Evolutionary conservation across 2,888 invertebrate species (phyloP).

Genomic region (Dexiosoma caninum): DNA sequence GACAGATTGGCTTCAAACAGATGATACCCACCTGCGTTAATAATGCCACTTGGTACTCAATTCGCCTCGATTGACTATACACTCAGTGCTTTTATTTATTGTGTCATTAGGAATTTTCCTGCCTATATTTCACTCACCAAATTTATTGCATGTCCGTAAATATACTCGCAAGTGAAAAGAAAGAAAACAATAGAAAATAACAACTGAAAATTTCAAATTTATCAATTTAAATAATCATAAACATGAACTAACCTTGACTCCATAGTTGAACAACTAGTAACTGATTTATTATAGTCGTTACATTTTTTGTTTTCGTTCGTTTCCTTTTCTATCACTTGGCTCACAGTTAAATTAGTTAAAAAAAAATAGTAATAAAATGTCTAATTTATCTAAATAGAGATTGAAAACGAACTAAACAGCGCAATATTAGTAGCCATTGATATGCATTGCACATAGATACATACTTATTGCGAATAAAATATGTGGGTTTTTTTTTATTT

Average conservation of each 20-base stretch:
- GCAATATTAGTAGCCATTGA: constrained; percentile 25
- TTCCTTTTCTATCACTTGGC: not conserved
- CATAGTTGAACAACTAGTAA: constrained; percentile 1
- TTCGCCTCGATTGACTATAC: too few species aligned
- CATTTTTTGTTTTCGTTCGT: not conserved
- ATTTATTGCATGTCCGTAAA: not conserved
- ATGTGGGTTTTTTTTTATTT: constrained; percentile 11
- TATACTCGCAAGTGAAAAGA: too few species aligned
- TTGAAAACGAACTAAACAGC: constrained; percentile 31
- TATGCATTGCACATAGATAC: constrained; percentile 28
- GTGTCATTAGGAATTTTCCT: not conserved
- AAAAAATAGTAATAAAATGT: constrained; percentile 3
- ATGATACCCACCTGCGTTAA: too few species aligned
- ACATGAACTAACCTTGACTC: constrained; percentile 44
- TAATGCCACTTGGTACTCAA: too few species aligned
- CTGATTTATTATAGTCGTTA: not conserved
- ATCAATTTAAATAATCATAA: constrained; percentile 23
- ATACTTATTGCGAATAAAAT: not conserved
- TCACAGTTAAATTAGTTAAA: not conserved
- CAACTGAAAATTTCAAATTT: constrained; percentile 16
- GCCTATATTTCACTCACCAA: not conserved
- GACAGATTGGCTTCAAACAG: too few species aligned
- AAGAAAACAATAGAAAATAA: not conserved
- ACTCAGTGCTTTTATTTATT: too few species aligned
- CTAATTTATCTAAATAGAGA: constrained; percentile 7